Evolutionary conservation across 1,140 invertebrate species (phyloP).

Genomic region (Dysdera silvatica): DNA sequence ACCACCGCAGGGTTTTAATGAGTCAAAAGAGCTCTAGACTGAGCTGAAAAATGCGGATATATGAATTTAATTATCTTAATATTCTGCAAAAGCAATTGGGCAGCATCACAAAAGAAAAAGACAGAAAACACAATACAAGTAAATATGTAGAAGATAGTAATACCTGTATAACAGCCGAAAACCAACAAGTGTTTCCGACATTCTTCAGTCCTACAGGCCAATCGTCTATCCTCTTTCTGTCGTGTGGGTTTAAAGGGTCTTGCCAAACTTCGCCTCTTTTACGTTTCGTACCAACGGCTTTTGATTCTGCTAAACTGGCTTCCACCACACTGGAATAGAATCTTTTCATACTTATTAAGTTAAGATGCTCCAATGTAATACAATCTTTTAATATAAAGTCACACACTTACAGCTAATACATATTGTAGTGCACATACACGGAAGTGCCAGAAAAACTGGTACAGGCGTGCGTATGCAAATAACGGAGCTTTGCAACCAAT

Average conservation of each 20-base stretch:
- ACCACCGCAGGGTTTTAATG: no score
- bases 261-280: slow-evolving; percentile 46
- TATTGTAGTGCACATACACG: no score
- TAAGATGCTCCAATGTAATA: no score
- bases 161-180: slow-evolving; percentile 51
- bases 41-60: no score
- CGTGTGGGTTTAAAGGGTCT: slow-evolving; percentile 48
- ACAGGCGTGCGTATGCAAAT: no score
- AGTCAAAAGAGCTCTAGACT: no score
- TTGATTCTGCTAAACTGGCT: slow-evolving; percentile 46
- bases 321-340: slow-evolving; percentile 44
- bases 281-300: slow-evolving; percentile 42
- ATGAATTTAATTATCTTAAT: no score
- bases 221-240: slow-evolving; percentile 43
- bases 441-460: no score
- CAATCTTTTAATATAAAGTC: no score
- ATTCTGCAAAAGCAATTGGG: neutral
- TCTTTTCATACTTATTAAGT: no score
- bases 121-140: neutral
- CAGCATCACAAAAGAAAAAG: neutral
- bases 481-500: no score
- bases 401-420: no score
- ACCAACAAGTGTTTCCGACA: slow-evolving; percentile 53
- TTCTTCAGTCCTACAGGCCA: slow-evolving; percentile 51
- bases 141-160: neutral